Conservation (phyloP, 2,888 invertebrate genomes). For the Megaustenia siamemsis region DNA sequence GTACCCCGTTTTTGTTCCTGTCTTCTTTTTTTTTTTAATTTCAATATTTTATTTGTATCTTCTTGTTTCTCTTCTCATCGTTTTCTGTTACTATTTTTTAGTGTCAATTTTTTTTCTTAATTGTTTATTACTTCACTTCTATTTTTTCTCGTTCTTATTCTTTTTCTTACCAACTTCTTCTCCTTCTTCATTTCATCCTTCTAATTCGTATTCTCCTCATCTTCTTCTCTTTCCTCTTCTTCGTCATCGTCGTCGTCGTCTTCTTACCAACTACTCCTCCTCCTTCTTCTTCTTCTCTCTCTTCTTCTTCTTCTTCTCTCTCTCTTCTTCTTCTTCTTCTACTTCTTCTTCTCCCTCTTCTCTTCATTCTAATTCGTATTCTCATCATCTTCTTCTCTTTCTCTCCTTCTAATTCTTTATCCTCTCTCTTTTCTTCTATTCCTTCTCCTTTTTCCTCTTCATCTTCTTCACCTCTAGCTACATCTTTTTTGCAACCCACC, state of each 20-base stretch:
- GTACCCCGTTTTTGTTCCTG: not conserved
- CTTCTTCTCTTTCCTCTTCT: too few relatives aligned
- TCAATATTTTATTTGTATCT: too few relatives aligned
- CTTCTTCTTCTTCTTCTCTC: slow-evolving; percentile 29
- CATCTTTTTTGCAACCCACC: not conserved
- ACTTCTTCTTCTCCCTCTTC: slow-evolving; percentile 1
- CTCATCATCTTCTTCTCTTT: not conserved
- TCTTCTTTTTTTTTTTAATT: too few relatives aligned
- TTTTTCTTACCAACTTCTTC: too few relatives aligned
- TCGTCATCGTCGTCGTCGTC: too few relatives aligned
- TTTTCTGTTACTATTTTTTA: not conserved
- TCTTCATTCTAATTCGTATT: not conserved
- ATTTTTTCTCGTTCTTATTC: too few relatives aligned
- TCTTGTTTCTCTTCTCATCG: not conserved
- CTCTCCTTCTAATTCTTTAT: not conserved
- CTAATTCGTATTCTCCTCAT: too few relatives aligned
- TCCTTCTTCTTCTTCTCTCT: slow-evolving; percentile 15
- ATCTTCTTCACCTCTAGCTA: not conserved
- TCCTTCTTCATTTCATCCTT: too few relatives aligned
- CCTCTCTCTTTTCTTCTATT: not conserved
- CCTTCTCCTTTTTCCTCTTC: too few relatives aligned
- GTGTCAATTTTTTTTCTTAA: too few relatives aligned
- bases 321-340: not conserved
- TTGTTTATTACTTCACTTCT: too few relatives aligned
- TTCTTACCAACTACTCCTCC: too few relatives aligned